These are phyloP conservation scores for Calypte anna DNA, from an alignment of 2,113 vertebrate genomes.

Conservation along the genomic window DNA sequence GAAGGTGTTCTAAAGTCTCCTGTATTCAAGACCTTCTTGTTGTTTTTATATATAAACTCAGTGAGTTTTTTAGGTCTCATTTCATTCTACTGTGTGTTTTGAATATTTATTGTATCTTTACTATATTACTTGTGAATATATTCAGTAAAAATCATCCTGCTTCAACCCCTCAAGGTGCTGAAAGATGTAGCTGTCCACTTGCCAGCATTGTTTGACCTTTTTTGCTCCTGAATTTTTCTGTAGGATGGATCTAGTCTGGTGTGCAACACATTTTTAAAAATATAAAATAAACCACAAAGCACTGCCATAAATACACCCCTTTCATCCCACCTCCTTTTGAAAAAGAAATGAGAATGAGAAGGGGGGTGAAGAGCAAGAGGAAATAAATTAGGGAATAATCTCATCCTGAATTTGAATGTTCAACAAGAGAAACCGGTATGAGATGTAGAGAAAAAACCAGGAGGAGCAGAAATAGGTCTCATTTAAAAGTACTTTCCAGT, in stretches of 20 bases:
- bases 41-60: not conserved
- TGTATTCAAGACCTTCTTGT: not conserved
- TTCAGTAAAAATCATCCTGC: not conserved
- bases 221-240: not conserved
- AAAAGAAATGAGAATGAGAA: not conserved
- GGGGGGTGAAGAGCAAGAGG: not conserved
- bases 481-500: conserved; percentile 34
- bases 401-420: not conserved
- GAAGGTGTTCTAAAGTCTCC: too few species aligned
- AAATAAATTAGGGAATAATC: not conserved
- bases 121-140: rapidly evolving
- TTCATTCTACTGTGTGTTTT: not conserved
- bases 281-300: not conserved
- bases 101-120: not conserved
- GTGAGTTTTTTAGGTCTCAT: not conserved
- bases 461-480: conserved; percentile 37
- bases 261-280: not conserved
- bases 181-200: not conserved
- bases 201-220: not conserved
- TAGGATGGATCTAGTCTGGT: not conserved
- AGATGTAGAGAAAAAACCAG: not conserved
- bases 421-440: not conserved
- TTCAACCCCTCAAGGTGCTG: not conserved
- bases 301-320: not conserved
- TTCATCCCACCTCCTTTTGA: not conserved